Base-by-base conservation (phyloP, 1,140 invertebrate species). In the Lepidurus apus region DNA sequence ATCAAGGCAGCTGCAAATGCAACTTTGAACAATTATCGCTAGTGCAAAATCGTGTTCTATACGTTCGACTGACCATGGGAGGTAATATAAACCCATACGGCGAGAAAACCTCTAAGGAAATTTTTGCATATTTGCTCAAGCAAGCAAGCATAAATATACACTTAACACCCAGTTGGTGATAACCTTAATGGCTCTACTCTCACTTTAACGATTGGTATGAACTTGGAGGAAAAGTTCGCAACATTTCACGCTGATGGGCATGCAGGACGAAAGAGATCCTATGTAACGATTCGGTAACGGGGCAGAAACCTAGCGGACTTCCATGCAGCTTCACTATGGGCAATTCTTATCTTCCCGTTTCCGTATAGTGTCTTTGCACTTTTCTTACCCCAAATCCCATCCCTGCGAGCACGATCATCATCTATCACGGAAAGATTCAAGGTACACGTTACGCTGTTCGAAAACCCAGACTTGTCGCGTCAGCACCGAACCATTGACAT, bases 151-250 rank as follows among this genome's bases (percentile, higher is more conserved):
- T 65, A 65, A 65, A 65, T 21, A 65, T n/a, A 65, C 53, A 65
- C 53, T 65, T 65, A 65, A 65, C 53, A 65, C 53, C 13, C 53
- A 65, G 53, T 21, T 65, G 53, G 53, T 65, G 53, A 65, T 9
- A 21, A 65, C 8, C 53, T 13, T 65, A 13, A 17, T 7, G 17
- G 17, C 6, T n/a, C 53, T 7, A 65, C 53, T 17, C 53, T 65
- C 6, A 21, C 53, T 17, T 21, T 65, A 65, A 65, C 53, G 53
- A 65, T 65, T 65, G 34, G 34, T 34, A 65, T 65, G 53, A 6
- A 65, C 53, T 17, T 65, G 34, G n/a, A 11, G n/a, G 53, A 65
- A 13, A 65, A 65, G 34, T 34, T 34, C 34, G 34, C 53, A 65
- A 65, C n/a, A 65, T n/a, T 65, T 21, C 53, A 65, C 9, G 34